Conservation (phyloP, 2,797 vertebrate genomes). For the Schizothorax lantsangensis region DNA sequence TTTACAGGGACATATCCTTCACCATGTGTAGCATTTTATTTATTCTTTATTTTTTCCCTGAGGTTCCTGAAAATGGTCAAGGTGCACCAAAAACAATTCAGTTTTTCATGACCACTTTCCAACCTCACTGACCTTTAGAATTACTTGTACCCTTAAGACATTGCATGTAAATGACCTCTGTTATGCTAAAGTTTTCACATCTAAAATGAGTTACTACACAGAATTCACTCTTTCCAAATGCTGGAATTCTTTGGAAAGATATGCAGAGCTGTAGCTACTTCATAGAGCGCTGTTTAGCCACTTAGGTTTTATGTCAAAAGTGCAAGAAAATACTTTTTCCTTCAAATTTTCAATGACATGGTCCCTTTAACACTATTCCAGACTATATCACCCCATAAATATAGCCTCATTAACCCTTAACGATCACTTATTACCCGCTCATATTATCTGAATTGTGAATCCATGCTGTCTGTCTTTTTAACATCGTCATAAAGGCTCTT, state of each 20-base stretch:
- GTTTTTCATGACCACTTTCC: not conserved
- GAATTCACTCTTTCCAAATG: not conserved
- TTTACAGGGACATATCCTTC: not conserved
- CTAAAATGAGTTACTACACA: not conserved
- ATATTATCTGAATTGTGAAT: constrained; percentile 31
- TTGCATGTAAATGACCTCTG: not conserved
- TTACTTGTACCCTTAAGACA: not conserved
- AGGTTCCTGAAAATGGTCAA: not conserved
- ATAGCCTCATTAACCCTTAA: constrained; percentile 33
- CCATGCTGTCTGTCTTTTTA: constrained; percentile 48
- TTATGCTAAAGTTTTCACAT: not conserved
- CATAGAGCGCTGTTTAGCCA: not conserved
- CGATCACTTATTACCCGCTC: constrained; percentile 19
- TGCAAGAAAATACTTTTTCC: constrained; percentile 6
- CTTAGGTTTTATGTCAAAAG: not conserved
- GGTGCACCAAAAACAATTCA: not conserved
- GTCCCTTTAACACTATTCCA: constrained; percentile 4
- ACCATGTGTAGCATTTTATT: not conserved
- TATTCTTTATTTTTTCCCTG: not conserved
- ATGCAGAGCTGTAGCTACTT: not conserved
- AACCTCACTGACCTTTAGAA: not conserved
- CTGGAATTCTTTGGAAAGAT: not conserved
- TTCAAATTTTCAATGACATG: constrained; percentile 14
- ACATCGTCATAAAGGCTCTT: constrained; percentile 44
- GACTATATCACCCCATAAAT: constrained; percentile 25